Base-by-base conservation (phyloP, 53 echinoderm and acorn worm species). In the Paracentrotus lividus region DNA sequence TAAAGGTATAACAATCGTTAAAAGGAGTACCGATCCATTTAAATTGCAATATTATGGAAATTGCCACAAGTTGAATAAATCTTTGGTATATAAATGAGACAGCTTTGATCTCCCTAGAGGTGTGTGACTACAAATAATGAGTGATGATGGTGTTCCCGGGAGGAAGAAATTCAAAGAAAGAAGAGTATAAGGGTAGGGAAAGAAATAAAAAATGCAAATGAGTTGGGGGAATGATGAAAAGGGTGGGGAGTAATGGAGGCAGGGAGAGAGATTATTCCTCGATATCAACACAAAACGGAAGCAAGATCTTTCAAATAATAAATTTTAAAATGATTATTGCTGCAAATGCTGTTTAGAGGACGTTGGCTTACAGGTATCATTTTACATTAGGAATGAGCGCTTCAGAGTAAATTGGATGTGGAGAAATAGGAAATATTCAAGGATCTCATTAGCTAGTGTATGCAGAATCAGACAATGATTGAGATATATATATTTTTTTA, bases 21-120 rank as follows among this genome's bases (percentile, higher is more conserved):
- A 27, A 64, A 7, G 29, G 64, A 64, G 64, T 64, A 29, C 64
- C 64, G 12, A 27, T 64, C 29, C 64, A 64, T 64, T 29, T 64
- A 64, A 64, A 64, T 64, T 64, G 64, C 29, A 64, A 64, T 64
- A 64, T 64, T 64, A 64, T 64, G 64, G 64, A 26, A 27, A 64
- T 64, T 64, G 64, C 29, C 64, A 26, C 29, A 7, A 64, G 64
- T 64, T 64, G 27, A 64, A 64, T 64, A 27, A 26, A 64, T 26
- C 64, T 64, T 64, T 29, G 26, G 26, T 64, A 8, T 27, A 64
- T 27, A 29, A 64, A 27, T 27, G 29, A 27, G 64, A 64, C 27
- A 64, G 13, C 64, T 9, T 64, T 64, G 31, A 31, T 64, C 64
- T 29, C 27, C 10, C 64, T 13, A 26, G 64, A 29, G 64, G 64